Evolutionary conservation across 1,140 invertebrate genomes (phyloP).

Genomic region (Aphelinus certus): DNA sequence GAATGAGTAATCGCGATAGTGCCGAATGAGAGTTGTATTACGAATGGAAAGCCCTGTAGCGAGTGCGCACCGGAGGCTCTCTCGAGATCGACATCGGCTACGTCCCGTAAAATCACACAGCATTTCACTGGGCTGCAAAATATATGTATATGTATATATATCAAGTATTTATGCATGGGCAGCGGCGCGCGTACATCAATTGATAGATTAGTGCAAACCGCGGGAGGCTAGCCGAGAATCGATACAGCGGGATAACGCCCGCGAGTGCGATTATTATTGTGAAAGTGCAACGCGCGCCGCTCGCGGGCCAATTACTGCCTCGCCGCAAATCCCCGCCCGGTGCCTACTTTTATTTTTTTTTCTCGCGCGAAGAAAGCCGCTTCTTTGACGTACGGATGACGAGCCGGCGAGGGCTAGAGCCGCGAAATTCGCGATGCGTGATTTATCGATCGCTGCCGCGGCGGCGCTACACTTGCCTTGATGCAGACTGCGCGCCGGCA

Average conservation of each 20-base stretch:
- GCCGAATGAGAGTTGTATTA: no score
- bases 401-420: no score
- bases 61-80: no score
- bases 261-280: conserved; percentile 36
- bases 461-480: no score
- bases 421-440: no score
- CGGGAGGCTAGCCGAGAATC: not conserved
- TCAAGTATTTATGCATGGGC: not conserved
- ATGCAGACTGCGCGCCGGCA: no score
- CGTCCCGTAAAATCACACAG: conserved; percentile 4
- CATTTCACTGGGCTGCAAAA: not conserved
- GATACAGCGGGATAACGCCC: conserved; percentile 25
- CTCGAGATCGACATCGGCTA: no score
- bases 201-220: conserved; percentile 10
- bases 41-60: no score
- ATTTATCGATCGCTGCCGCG: no score
- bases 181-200: conserved; percentile 14
- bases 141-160: no score
- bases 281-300: conserved; percentile 23
- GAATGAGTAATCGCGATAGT: no score
- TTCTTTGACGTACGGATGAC: not conserved
- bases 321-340: conserved; percentile 31
- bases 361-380: conserved; percentile 1
- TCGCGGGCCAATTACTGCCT: conserved; percentile 21
- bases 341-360: conserved; percentile 2